phyloP scores from a whole-genome alignment of 2,888 invertebrate genomes.

The Tipula confusa region DNA sequence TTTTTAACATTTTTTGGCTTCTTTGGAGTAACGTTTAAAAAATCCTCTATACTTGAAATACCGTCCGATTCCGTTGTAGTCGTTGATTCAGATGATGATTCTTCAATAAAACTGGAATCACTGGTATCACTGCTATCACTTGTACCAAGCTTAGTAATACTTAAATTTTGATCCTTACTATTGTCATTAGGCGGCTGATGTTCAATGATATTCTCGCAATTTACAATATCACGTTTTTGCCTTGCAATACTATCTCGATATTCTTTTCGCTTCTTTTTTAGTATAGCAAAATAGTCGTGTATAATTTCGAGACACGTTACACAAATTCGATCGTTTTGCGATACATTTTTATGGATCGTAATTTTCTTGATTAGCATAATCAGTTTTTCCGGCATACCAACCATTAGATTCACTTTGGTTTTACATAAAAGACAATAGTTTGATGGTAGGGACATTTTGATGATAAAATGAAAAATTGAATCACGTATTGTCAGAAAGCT shows the following conservation, averaged over 20 bases:
- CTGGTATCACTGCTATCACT: background rate
- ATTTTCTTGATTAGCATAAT: background rate
- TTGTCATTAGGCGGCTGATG: background rate
- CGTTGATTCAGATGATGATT: background rate
- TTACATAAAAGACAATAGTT: background rate
- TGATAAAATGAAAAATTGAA: background rate
- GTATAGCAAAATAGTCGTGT: background rate
- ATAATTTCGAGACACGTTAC: background rate
- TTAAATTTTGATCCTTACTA: background rate
- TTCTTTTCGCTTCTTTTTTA: background rate
- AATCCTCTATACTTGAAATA: background rate
- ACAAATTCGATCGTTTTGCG: background rate
- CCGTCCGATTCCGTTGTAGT: background rate
- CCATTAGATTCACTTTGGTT: background rate
- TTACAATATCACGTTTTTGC: too few relatives aligned
- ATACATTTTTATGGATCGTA: background rate
- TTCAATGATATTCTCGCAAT: background rate
- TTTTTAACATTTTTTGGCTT: too few relatives aligned
- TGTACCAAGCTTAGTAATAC: background rate
- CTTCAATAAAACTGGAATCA: background rate
- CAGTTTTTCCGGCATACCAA: background rate
- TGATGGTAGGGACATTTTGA: background rate
- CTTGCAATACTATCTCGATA: background rate
- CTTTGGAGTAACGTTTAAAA: background rate
- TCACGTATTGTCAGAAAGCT: background rate